Conservation (phyloP, 92 coral and sea anemone species). For the Phenganax subtilis region DNA sequence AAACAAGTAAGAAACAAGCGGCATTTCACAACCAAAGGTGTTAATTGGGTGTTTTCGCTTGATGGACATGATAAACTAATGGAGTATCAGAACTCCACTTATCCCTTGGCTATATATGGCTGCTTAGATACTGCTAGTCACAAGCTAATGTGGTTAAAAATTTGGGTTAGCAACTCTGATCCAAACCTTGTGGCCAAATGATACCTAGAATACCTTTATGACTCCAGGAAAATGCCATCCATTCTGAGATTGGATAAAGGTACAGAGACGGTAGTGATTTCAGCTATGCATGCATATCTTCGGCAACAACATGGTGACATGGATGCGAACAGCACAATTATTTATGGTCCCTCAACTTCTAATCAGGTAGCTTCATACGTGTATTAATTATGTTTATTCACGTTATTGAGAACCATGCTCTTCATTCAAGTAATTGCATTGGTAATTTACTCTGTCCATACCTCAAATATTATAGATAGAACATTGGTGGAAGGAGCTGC, state of each 20-base stretch:
- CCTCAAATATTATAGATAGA: no score
- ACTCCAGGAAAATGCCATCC: constrained; percentile 46
- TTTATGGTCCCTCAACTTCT: constrained; percentile 20
- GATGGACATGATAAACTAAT: constrained; percentile 37
- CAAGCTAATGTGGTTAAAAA: constrained; percentile 44
- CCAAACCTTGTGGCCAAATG: constrained; percentile 24
- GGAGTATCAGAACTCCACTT: constrained; percentile 49
- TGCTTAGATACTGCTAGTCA: constrained; percentile 55
- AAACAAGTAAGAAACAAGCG: neutral
- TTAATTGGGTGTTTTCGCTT: constrained; percentile 20
- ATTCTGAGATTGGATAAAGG: constrained; percentile 53
- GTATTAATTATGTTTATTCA: no score
- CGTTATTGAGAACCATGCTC: no score
- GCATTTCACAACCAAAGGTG: constrained; percentile 4
- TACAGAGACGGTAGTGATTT: constrained; percentile 53
- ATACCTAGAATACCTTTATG: constrained; percentile 56
- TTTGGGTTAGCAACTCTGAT: constrained; percentile 4
- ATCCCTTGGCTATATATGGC: constrained; percentile 53
- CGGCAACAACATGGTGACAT: constrained; percentile 17
- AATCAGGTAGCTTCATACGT: constrained; percentile 4
- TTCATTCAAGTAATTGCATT: no score
- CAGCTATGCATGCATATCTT: constrained; percentile 55
- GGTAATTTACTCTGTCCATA: no score
- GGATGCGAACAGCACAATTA: neutral
- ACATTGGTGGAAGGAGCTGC: no score